Evolutionary conservation across 2,113 vertebrate species (phyloP), one percentile per base, ranked within the genome.

Genomic region (Myrmophylax atrothorax): DNA sequence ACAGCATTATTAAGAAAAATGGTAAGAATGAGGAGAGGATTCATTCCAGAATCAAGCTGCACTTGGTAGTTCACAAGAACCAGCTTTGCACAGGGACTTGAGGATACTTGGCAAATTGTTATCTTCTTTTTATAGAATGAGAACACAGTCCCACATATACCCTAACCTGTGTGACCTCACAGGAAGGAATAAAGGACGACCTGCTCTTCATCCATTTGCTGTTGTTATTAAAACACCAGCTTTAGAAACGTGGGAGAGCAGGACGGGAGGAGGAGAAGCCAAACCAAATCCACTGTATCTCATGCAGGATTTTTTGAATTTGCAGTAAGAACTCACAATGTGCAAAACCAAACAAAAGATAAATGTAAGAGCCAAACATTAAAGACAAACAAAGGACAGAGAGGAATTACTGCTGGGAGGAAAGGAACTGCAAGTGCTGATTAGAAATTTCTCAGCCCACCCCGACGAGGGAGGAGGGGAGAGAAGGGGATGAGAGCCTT

Each of bases 361-460:
- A 95, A 95, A 96, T 17, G 59, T 42, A 35, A 88, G 68, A 96
- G 89, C 91, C 63, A 94, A 96, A 94, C 87, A 67, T 52, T 93
- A 94, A 94, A 96, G 78, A 91, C 62, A 95, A 95, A 96, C 90
- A 90, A 93, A 94, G n/a, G 64, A 93, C 86, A 90, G 68, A 78
- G 50, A 94, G 72, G 84, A 97, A 96, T 94, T 90, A 92, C 56
- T 81, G 86, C 94, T 94, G 55, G 70, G 69, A 90, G 91, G 76
- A 66, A 67, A 60, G 74, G 52, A 80, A 63, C 89, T 66, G 35
- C 2, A 22, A 96, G 93, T 42, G 83, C 92, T 91, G 94, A 97
- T 98, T 93, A 96, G 96, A 97, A 95, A 97, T 96, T 96, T 96
- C 93, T 97, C 96, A 94, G 93, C 95, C 88, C 64, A 94, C 77